Evolutionary conservation across 2,888 invertebrate genomes (phyloP).

Genomic region (Beris morrisii): DNA sequence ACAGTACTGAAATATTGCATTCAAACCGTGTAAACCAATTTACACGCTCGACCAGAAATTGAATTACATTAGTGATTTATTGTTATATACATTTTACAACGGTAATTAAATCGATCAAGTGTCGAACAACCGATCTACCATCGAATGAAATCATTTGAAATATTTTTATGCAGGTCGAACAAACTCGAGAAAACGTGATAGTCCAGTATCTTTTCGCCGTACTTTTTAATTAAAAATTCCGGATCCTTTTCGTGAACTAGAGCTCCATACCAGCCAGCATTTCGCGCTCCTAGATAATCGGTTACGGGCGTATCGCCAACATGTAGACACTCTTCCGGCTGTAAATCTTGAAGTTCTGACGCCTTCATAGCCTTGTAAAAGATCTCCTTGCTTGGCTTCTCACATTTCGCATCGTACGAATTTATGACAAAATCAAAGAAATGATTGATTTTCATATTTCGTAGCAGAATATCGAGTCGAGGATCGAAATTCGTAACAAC

Average conservation of each 20-base stretch:
- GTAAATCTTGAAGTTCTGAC: conserved; percentile 55
- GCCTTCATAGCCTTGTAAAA: conserved; percentile 65
- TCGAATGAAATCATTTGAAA: conserved; percentile 48
- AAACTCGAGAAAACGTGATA: conserved; percentile 57
- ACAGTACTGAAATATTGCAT: too few species aligned
- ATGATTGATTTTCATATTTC: conserved; percentile 65
- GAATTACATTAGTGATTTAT: too few species aligned
- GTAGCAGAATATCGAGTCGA: conserved; percentile 69
- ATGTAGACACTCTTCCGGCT: conserved; percentile 72
- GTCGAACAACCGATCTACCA: conserved; percentile 42
- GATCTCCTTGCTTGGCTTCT: conserved; percentile 76
- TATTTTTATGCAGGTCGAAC: conserved; percentile 58
- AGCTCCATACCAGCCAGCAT: conserved; percentile 75
- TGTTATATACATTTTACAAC: too few species aligned
- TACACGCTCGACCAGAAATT: too few species aligned
- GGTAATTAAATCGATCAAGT: conserved; percentile 36
- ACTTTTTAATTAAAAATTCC: conserved; percentile 52
- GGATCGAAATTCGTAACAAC: conserved; percentile 90
- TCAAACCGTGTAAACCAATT: too few species aligned
- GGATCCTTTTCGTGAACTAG: conserved; percentile 56
- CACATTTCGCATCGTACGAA: conserved; percentile 72
- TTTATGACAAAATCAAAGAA: conserved; percentile 80
- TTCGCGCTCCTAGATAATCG: conserved; percentile 77
- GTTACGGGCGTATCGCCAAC: conserved; percentile 76
- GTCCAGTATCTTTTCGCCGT: conserved; percentile 53